phyloP scores from a whole-genome alignment of 2,888 invertebrate genomes.

The Caenorhabditis macrosperma region DNA sequence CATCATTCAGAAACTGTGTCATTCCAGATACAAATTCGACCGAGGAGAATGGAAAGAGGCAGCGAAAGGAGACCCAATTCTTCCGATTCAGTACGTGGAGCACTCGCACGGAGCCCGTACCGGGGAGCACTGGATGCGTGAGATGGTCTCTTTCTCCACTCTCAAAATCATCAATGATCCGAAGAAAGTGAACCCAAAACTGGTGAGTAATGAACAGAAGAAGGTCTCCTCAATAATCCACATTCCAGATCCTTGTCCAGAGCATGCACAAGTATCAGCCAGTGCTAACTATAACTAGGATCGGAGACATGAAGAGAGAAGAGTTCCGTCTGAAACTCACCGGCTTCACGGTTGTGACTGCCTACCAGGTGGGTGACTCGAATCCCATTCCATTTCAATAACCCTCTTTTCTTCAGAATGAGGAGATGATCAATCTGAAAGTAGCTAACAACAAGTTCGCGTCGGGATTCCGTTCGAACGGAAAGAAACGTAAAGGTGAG shows the following conservation, averaged over 20 bases:
- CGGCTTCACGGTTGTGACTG: conserved; percentile 26
- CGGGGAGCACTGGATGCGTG: conserved; percentile 35
- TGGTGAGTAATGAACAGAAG: background rate
- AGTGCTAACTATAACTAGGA: conserved; percentile 18
- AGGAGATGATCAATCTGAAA: conserved; percentile 30
- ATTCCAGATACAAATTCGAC: conserved; percentile 53
- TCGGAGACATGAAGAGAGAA: background rate
- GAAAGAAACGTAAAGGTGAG: background rate
- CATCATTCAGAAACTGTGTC: too few species aligned
- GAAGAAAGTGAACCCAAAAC: background rate
- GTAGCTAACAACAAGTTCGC: conserved; percentile 51
- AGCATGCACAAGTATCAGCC: conserved; percentile 45
- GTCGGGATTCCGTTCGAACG: conserved; percentile 37
- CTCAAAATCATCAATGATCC: conserved; percentile 38
- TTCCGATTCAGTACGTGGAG: background rate
- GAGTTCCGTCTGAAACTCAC: conserved; percentile 24
- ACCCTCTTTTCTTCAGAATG: background rate
- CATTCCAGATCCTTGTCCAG: conserved; percentile 24
- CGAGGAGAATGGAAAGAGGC: conserved; percentile 18
- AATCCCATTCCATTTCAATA: background rate
- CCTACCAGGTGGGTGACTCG: conserved; percentile 50
- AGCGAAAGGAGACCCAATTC: conserved; percentile 1
- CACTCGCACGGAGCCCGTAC: conserved; percentile 21
- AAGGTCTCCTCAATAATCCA: background rate
- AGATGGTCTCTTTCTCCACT: background rate